Conservation (phyloP, 2,888 invertebrate species). For the Melanostoma scalare region DNA sequence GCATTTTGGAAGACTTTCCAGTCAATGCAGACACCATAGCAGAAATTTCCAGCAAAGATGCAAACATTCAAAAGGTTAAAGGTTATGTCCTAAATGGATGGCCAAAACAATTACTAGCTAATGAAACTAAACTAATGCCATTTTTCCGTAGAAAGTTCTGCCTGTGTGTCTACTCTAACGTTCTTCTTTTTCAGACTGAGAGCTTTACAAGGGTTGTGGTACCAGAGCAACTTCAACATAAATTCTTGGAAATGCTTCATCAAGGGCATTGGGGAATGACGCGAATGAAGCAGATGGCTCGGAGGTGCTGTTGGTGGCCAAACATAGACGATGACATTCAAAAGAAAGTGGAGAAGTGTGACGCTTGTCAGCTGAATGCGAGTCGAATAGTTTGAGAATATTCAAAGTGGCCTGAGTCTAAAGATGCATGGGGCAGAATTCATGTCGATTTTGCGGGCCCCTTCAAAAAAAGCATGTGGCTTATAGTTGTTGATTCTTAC, state of each 20-base stretch:
- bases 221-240: conserved; percentile 2
- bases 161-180: conserved; percentile 21
- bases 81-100: conserved; percentile 19
- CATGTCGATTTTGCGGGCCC: conserved; percentile 18
- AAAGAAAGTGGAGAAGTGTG: conserved; percentile 22
- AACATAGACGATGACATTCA: conserved; percentile 15
- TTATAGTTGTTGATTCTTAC: conserved; percentile 12
- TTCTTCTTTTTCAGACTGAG: conserved; percentile 19
- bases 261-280: conserved; percentile 4
- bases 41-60: conserved; percentile 3
- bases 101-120: conserved; percentile 8
- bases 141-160: conserved; percentile 34
- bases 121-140: conserved; percentile 15
- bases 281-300: conserved; percentile 21
- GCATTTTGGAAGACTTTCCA: conserved; percentile 14
- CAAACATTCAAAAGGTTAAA: background rate
- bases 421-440: conserved; percentile 2
- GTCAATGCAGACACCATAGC: background rate
- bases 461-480: conserved; percentile 3
- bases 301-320: conserved; percentile 19
- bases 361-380: conserved; percentile 15
- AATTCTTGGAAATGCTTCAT: conserved; percentile 15
- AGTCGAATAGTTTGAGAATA: background rate
- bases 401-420: conserved; percentile 7
- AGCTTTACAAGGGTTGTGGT: conserved; percentile 11